Base-by-base conservation (phyloP, 2,888 invertebrate species). In the Scrobipalpa costella region DNA sequence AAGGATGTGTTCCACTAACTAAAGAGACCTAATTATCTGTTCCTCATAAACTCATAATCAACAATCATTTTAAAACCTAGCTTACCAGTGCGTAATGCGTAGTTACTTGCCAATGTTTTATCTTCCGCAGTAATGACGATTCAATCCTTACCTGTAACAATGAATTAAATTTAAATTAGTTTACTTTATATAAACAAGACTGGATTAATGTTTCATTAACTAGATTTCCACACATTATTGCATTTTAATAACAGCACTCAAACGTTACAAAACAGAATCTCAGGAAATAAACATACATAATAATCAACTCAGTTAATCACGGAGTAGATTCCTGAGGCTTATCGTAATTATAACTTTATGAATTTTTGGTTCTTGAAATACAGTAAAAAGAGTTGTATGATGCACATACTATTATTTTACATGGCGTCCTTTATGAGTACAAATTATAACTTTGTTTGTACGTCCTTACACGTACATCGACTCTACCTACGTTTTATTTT, bases 71-170 rank as follows among this genome's bases (percentile, higher is more conserved):
- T 7, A 36, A 36, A 7, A 36, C 36, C 36, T 7, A 36, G 11
- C 36, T 9, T 9, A 36, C 36, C 36, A 7, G 3, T 34, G 7
- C 34, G 34, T 7, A 11, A 13, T 40, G 40, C 2, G n/a, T 2
- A 13, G 13, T 13, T 6, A n/a, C n/a, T 44, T n/a, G 5, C 44
- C 44, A 44, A 44, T 15, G 2, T 13, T 21, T n/a, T n/a, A 7
- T 33, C 7, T n/a, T 52, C 2, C n/a, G 2, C n/a, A 15, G 55
- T 8, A 27, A 34, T 34, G 17, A 33, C n/a, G 52, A n/a, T n/a
- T 52, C 5, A n/a, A 27, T 55, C n/a, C 55, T 55, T 55, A 55
- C 55, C 55, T 55, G 55, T 55, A 55, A 55, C 55, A 55, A 55
- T 7, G n/a, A 55, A 34, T 11, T 33, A 55, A 55, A 13, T 11